phyloP scores from a whole-genome alignment of 1,140 invertebrate species.

The Tetraneura akinire region DNA sequence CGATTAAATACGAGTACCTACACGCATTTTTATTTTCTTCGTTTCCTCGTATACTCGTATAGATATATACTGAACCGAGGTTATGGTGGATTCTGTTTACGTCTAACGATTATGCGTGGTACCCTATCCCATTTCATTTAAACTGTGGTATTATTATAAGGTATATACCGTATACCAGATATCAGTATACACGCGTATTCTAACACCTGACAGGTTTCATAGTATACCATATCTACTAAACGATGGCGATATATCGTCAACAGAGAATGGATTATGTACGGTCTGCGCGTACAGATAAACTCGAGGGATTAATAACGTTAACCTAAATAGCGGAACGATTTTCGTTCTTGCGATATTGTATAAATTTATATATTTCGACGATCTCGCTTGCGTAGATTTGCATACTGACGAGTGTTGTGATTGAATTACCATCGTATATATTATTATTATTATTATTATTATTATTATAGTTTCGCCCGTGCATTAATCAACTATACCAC shows the following conservation, averaged over 20 bases:
- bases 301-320: slow-evolving; percentile 24
- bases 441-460: no score
- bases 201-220: neutral
- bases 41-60: no score
- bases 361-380: slow-evolving; percentile 37
- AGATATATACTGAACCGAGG: no score
- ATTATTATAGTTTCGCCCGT: neutral
- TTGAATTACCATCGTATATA: neutral
- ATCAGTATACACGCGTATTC: neutral
- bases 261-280: slow-evolving; percentile 27
- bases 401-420: slow-evolving; percentile 16
- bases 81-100: no score
- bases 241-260: neutral
- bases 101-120: no score
- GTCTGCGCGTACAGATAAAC: neutral
- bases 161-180: neutral
- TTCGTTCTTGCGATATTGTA: slow-evolving; percentile 4
- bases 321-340: slow-evolving; percentile 43
- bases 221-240: no score
- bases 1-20: no score
- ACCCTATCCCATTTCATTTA: no score
- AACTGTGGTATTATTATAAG: no score
- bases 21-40: no score
- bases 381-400: neutral
- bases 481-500: slow-evolving; percentile 14